Percentiles rank a stretch among this genome's conserved stretches.
phyloP scores from a whole-genome alignment of 1,140 invertebrate genomes.

The Brachionus calyciflorus region DNA sequence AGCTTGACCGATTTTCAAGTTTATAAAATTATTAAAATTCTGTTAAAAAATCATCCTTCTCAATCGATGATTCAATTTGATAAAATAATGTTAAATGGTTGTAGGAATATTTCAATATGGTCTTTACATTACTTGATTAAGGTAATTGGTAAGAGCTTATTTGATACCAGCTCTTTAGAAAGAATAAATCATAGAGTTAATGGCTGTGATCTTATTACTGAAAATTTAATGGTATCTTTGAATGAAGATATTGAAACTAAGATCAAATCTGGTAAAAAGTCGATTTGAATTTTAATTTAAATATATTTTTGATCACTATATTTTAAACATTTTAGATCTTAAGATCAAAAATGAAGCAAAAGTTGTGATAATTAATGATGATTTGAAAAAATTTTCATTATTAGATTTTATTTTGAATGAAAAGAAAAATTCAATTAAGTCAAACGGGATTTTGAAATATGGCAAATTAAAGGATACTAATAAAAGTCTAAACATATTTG shows the following conservation, averaged over 20 bases:
- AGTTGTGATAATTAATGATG: slow-evolving; percentile 5
- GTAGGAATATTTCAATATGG: background rate
- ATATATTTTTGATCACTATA: background rate
- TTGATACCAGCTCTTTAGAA: background rate
- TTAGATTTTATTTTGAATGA: background rate
- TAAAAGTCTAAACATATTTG: background rate
- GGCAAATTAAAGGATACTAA: background rate
- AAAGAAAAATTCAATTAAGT: background rate
- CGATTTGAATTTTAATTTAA: no score
- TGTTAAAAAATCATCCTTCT: background rate
- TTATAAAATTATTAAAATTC: background rate
- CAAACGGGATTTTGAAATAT: background rate
- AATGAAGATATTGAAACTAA: background rate
- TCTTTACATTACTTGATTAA: slow-evolving; percentile 6
- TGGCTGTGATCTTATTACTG: slow-evolving; percentile 25
- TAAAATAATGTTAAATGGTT: slow-evolving; percentile 2
- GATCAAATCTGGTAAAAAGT: background rate
- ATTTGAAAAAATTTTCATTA: background rate
- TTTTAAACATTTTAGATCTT: background rate
- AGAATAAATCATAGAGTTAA: background rate
- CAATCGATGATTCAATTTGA: slow-evolving; percentile 1
- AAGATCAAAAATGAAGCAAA: slow-evolving; percentile 7
- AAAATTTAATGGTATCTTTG: background rate
- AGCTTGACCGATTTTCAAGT: background rate
- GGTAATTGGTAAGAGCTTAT: background rate